These are phyloP conservation scores for Pangasianodon hypophthalmus DNA, from an alignment of 2,113 vertebrate species.

Conservation along the genomic window DNA sequence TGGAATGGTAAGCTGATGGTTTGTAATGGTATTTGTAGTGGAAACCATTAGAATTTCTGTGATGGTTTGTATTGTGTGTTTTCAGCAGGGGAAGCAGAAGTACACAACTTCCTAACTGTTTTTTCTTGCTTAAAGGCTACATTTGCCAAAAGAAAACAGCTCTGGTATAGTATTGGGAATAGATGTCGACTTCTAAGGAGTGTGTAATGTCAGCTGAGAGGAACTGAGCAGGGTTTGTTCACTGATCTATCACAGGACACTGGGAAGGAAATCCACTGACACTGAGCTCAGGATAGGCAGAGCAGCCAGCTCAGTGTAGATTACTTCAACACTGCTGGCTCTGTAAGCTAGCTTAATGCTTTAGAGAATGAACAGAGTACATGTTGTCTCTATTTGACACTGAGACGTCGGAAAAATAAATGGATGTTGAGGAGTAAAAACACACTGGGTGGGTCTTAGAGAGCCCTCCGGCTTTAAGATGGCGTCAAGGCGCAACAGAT, in stretches of 20 bases:
- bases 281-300: background rate
- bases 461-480: conserved; percentile 35
- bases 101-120: background rate
- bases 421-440: background rate
- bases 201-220: background rate
- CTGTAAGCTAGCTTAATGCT: background rate
- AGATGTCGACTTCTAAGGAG: background rate
- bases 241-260: background rate
- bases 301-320: background rate
- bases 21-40: too few species aligned
- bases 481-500: conserved; percentile 53
- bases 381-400: background rate
- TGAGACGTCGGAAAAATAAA: background rate
- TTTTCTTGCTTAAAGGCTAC: background rate
- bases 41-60: too few species aligned
- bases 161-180: background rate
- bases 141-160: background rate
- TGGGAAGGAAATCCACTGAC: background rate
- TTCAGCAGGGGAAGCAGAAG: too few species aligned
- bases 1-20: too few species aligned
- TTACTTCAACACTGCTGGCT: background rate
- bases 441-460: conserved; percentile 11
- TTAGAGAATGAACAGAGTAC: background rate
- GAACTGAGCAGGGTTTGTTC: conserved; percentile 1
- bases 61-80: too few species aligned